Evolutionary conservation across 2,113 vertebrate species (phyloP).

Genomic region (Pseudolaguvia tuberculata): DNA sequence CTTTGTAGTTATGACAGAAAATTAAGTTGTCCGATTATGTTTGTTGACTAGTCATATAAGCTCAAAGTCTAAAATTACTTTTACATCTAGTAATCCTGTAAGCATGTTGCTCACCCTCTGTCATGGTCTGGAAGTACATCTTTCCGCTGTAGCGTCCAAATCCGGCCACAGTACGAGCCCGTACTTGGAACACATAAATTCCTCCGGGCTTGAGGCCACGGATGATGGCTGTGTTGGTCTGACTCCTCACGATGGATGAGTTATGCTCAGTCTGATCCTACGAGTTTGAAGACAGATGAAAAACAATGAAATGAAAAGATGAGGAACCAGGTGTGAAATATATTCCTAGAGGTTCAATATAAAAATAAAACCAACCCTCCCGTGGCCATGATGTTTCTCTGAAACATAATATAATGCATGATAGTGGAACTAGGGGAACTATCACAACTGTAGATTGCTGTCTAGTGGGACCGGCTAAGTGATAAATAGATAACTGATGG

Average conservation of each 20-base stretch:
- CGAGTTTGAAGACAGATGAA: neutral
- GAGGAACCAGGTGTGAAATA: neutral
- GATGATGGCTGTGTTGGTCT: constrained; percentile 91
- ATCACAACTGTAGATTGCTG: constrained; percentile 31
- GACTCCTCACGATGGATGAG: constrained; percentile 83
- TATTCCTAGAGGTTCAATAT: constrained; percentile 1
- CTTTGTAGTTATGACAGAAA: neutral
- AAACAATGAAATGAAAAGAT: constrained; percentile 11
- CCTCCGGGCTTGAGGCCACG: constrained; percentile 88
- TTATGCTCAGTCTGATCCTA: constrained; percentile 91
- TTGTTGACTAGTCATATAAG: neutral
- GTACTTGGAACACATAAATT: constrained; percentile 99
- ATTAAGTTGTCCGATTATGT: too few relatives aligned
- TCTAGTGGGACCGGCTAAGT: constrained; percentile 29
- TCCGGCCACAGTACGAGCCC: constrained; percentile 92
- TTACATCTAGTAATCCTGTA: constrained; percentile 7
- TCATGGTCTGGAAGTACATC: constrained; percentile 99
- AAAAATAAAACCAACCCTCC: neutral
- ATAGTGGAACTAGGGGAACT: constrained; percentile 3
- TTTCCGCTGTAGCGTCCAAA: constrained; percentile 97
- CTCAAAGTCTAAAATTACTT: neutral
- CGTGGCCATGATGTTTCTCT: constrained; percentile 13
- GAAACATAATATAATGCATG: neutral
- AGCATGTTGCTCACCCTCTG: constrained; percentile 76
- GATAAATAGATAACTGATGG: constrained; percentile 18